These are phyloP conservation scores for Galago senegalensis DNA, from an alignment of 2,797 vertebrate species.

Conservation along the genomic window DNA sequence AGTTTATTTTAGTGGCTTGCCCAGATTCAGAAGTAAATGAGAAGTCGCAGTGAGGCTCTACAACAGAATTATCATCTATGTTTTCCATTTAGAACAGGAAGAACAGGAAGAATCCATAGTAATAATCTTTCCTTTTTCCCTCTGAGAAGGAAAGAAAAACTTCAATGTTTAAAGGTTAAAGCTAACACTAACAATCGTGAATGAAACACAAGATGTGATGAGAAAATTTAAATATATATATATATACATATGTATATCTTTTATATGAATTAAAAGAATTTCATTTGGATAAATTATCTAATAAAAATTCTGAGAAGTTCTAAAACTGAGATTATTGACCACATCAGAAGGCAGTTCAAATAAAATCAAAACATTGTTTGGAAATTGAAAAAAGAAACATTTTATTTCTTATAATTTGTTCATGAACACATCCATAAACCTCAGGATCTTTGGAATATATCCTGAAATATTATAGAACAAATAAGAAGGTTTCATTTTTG, in stretches of 20 bases:
- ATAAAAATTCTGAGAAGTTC: constrained; percentile 5
- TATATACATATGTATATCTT: neutral
- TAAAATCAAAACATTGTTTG: neutral
- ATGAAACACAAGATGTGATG: neutral
- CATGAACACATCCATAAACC: neutral
- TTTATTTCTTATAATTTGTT: neutral
- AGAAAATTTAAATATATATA: neutral
- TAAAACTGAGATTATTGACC: neutral
- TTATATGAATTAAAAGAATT: neutral
- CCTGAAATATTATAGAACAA: neutral
- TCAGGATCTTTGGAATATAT: neutral
- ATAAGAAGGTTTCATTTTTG: neutral
- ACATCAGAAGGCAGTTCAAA: neutral
- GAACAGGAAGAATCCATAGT: neutral
- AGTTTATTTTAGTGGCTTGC: neutral
- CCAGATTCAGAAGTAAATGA: neutral
- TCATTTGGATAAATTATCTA: neutral
- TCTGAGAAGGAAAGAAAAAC: neutral
- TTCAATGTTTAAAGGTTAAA: neutral
- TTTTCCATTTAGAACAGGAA: neutral
- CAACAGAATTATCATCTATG: constrained; percentile 3
- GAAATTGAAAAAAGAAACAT: neutral
- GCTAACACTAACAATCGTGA: neutral
- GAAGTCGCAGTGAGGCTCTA: neutral
- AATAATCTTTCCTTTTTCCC: neutral